These are phyloP conservation scores for Hipposideros larvatus DNA, from an alignment of 2,797 vertebrate genomes.

Conservation along the genomic window DNA sequence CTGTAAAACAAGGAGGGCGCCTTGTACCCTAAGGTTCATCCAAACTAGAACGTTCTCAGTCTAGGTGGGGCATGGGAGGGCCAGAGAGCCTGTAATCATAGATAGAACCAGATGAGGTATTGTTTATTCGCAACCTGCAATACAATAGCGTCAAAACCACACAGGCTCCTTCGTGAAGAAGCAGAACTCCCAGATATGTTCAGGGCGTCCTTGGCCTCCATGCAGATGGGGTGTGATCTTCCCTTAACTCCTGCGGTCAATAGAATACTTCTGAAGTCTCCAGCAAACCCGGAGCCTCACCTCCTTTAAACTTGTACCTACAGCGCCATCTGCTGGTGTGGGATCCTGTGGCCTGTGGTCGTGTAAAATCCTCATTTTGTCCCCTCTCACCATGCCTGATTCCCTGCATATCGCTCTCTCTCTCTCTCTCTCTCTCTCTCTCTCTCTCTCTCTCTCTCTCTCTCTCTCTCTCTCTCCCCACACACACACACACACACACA, in stretches of 20 bases:
- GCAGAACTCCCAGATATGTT: rapidly evolving
- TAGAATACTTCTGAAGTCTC: background rate
- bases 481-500: background rate
- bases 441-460: too few species aligned
- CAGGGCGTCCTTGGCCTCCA: background rate
- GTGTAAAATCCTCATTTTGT: background rate
- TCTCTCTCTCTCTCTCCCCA: too few species aligned
- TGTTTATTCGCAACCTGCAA: background rate
- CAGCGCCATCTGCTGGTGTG: conserved; percentile 81
- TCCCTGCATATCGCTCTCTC: too few species aligned
- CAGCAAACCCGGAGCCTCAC: background rate
- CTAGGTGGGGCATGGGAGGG: too few species aligned
- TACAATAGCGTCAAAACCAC: background rate
- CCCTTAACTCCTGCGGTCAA: background rate
- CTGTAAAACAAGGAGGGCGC: background rate
- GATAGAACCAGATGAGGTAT: background rate
- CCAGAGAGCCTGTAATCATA: rapidly evolving
- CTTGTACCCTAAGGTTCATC: background rate
- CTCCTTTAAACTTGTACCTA: conserved; percentile 65
- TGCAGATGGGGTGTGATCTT: background rate
- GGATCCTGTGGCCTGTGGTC: background rate
- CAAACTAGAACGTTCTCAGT: background rate
- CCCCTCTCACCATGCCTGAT: background rate
- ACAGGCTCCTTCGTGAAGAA: background rate
- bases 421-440: too few species aligned